phyloP scores from a whole-genome alignment of 2,113 vertebrate genomes.

The Oostethus manadensis region DNA sequence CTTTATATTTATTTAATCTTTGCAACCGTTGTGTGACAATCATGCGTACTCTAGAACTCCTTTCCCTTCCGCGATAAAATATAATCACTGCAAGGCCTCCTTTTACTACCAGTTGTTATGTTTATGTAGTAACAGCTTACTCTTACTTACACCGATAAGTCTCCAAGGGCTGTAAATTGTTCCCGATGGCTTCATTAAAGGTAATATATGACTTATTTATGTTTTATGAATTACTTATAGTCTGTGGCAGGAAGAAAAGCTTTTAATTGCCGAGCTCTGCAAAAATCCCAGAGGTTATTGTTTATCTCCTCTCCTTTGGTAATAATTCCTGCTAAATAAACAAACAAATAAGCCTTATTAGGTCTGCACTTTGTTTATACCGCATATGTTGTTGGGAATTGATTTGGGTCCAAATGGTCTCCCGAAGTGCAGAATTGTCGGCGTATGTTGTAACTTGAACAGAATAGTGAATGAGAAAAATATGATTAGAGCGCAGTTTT shows the following conservation, averaged over 20 bases:
- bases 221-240: neutral
- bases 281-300: neutral
- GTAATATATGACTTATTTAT: slow-evolving; percentile 3
- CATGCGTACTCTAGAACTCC: neutral
- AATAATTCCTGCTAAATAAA: neutral
- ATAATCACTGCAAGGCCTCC: neutral
- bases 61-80: too few species aligned
- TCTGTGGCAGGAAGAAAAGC: neutral
- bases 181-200: neutral
- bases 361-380: neutral
- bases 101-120: slow-evolving; percentile 15
- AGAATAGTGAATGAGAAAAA: too few species aligned
- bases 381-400: neutral
- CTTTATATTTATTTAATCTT: slow-evolving; percentile 16
- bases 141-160: slow-evolving; percentile 1
- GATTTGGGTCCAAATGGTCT: too few species aligned
- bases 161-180: neutral
- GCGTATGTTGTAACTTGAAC: neutral
- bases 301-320: neutral
- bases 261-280: neutral
- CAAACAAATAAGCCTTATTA: too few species aligned
- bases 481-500: too few species aligned
- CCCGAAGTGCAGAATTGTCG: neutral
- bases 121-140: slow-evolving; percentile 26
- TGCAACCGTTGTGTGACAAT: slow-evolving; percentile 8